Conservation (phyloP, 2,797 vertebrate species). For the Meriones psammophilus region DNA sequence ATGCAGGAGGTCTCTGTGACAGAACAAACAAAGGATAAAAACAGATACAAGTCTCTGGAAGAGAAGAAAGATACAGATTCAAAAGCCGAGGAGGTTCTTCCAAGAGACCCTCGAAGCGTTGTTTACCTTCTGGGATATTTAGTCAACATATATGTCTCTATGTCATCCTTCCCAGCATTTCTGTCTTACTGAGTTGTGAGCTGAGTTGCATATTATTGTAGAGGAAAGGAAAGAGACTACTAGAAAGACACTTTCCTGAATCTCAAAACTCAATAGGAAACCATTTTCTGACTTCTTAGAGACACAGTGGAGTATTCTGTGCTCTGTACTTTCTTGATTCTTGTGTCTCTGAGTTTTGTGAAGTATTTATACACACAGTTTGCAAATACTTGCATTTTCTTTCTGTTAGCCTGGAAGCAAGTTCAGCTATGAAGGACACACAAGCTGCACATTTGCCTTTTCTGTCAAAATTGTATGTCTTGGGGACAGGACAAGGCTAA, state of each 20-base stretch:
- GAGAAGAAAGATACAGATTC: not conserved
- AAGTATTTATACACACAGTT: not conserved
- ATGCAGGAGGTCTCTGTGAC: too few relatives aligned
- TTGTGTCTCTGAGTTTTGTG: not conserved
- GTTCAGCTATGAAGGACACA: not conserved
- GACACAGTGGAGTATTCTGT: not conserved
- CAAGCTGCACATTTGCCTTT: not conserved
- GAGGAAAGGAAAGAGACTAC: not conserved
- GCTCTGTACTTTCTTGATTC: not conserved
- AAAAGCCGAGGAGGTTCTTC: not conserved
- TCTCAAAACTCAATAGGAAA: not conserved
- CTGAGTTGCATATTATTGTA: not conserved
- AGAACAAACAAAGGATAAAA: not conserved
- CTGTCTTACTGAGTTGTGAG: not conserved
- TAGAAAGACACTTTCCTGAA: not conserved
- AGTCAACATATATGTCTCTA: not conserved
- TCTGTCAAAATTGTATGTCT: not conserved
- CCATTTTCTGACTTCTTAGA: too few relatives aligned
- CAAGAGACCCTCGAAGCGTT: not conserved
- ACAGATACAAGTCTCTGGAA: not conserved
- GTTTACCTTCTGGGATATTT: not conserved
- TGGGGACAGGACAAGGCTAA: not conserved
- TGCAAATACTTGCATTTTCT: not conserved
- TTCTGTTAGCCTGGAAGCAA: not conserved
- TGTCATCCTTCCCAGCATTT: not conserved